Base-by-base conservation (phyloP, 1,140 invertebrate species). In the Diabrotica undecimpunctata region DNA sequence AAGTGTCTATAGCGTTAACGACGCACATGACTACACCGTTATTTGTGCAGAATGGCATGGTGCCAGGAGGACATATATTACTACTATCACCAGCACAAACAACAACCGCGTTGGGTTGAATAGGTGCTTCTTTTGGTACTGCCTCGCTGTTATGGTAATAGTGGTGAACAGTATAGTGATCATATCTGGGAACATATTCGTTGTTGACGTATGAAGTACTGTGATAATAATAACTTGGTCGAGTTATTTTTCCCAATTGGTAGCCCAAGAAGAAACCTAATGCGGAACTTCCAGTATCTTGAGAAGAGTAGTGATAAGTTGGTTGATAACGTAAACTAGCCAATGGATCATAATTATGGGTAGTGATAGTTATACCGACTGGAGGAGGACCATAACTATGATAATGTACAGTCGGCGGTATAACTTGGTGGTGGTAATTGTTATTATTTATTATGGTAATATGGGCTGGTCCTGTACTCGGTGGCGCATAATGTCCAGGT, bases 21-120 rank as follows among this genome's bases (percentile, higher is more conserved):
- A 74, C 72, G 61, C 72, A 74, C 66, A 74, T 69, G 11, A 74
- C 70, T 7, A 69, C 68, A 11, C 68, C 70, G 46, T 72, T 70
- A 36, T 25, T 64, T 5, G 69, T 70, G 59, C 72, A 74, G 4
- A 74, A 57, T 5, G 72, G 55, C 8, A 61, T 56, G 11, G 69
- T 74, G 36, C 69, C 67, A 5, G 66, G 14, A 11, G 70, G 69
- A 58, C 72, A 74, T 12, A 74, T 66, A 51, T 38, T 14, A 46
- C 67, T 64, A 39, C 68, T 72, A 38, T 72, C 67, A 0, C 70
- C 70, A 11, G 62, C 41, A 57, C 71, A 72, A 50, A 57, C 61
- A 5, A 70, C 65, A 11, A 74, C 67, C 0, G 65, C 60, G 38
- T 69, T 74, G 10, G 64, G 61, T 54, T 66, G 39, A 11, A 69